phyloP scores from a whole-genome alignment of 2,797 vertebrate species.

The Mastacembelus armatus region DNA sequence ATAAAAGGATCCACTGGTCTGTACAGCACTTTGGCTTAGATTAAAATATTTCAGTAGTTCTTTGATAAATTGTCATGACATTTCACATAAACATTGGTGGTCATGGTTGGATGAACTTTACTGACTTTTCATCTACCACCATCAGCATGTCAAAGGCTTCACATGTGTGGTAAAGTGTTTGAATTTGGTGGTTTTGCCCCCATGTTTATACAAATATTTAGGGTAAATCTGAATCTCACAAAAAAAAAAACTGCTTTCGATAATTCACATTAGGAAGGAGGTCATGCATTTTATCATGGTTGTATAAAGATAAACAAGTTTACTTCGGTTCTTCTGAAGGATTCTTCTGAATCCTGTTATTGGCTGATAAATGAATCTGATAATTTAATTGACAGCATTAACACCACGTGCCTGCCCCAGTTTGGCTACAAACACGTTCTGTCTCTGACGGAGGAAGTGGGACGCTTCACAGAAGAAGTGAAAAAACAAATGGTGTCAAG shows the following conservation, averaged over 20 bases:
- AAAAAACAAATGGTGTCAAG: constrained; percentile 92
- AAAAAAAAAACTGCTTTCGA: too few relatives aligned
- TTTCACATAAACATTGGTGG: not conserved
- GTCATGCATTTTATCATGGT: too few relatives aligned
- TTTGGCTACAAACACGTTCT: constrained; percentile 96
- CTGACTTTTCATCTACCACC: too few relatives aligned
- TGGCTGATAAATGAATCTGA: constrained; percentile 5
- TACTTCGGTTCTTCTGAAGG: too few relatives aligned
- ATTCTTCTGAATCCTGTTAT: not conserved
- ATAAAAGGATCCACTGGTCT: not conserved
- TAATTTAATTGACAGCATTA: constrained; percentile 76
- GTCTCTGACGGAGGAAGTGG: constrained; percentile 91
- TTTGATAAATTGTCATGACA: not conserved
- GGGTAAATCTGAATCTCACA: too few relatives aligned
- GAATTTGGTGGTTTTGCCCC: not conserved
- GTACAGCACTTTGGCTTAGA: not conserved
- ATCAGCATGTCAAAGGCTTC: too few relatives aligned
- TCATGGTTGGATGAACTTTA: too few relatives aligned
- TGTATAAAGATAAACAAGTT: too few relatives aligned
- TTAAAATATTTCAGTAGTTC: not conserved
- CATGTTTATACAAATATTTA: too few relatives aligned
- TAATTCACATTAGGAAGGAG: too few relatives aligned
- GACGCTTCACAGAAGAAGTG: constrained; percentile 94
- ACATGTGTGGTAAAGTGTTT: too few relatives aligned
- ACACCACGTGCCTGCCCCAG: constrained; percentile 89